These are phyloP conservation scores for Botrylloides violaceus DNA, from an alignment of 23 tunicate species.

Conservation along the genomic window DNA sequence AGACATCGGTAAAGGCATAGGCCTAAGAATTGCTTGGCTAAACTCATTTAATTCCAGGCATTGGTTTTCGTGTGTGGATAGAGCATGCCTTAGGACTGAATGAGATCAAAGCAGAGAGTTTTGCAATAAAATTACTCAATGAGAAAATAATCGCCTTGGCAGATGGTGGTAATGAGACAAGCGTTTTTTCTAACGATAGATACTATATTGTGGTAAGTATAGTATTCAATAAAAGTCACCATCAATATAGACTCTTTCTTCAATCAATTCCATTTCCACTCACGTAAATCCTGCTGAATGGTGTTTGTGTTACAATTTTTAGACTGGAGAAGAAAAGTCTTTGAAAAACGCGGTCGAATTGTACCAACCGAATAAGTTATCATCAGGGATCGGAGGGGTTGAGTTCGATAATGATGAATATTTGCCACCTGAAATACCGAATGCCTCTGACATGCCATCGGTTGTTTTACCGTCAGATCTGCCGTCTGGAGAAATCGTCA, in stretches of 20 bases:
- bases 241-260: too few species aligned
- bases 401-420: background rate
- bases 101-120: conserved; percentile 37
- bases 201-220: conserved; percentile 41
- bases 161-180: conserved; percentile 3
- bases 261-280: too few species aligned
- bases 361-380: background rate
- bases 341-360: background rate
- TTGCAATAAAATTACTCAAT: conserved; percentile 22
- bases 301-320: background rate
- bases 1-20: too few species aligned
- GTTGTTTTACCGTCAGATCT: conserved; percentile 44
- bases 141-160: conserved; percentile 35
- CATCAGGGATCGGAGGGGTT: background rate
- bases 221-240: background rate
- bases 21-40: background rate
- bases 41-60: conserved; percentile 20
- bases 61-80: conserved; percentile 54
- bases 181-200: conserved; percentile 31
- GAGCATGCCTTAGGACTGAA: conserved; percentile 33
- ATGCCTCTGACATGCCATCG: background rate
- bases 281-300: too few species aligned
- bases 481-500: conserved; percentile 57
- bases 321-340: background rate
- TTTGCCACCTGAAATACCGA: conserved; percentile 6